These are phyloP conservation scores for Falco concolor DNA, from an alignment of 2,797 vertebrate genomes.

Conservation along the genomic window DNA sequence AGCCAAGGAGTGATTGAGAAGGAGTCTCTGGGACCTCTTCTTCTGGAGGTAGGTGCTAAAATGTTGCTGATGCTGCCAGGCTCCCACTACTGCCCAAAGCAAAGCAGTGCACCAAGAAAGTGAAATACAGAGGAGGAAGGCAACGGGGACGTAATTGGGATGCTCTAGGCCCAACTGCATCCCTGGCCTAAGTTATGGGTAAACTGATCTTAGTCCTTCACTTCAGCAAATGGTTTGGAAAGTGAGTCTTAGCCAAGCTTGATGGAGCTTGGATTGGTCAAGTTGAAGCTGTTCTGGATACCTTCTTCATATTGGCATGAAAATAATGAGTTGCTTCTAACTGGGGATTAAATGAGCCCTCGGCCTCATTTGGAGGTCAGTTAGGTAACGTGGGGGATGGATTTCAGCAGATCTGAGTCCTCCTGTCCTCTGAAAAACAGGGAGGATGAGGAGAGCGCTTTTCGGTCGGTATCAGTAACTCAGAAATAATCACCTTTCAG, in stretches of 20 bases:
- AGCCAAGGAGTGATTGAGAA: conserved; percentile 92
- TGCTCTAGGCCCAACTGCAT: background rate
- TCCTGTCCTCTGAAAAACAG: background rate
- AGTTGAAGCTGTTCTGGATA: background rate
- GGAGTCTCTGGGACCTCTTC: conserved; percentile 88
- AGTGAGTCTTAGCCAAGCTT: background rate
- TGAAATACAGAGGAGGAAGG: background rate
- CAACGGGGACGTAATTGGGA: accelerated
- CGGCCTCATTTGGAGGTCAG: background rate
- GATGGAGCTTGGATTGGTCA: background rate
- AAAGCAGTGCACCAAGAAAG: background rate
- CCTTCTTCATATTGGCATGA: background rate
- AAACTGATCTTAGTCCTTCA: background rate
- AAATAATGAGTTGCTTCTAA: background rate
- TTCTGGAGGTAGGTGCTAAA: conserved; percentile 82
- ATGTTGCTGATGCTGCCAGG: background rate
- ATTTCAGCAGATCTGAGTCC: background rate
- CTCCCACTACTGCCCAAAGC: background rate
- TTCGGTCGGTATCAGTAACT: no score
- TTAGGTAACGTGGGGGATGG: background rate
- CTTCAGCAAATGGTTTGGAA: background rate
- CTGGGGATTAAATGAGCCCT: background rate
- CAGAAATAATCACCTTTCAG: background rate
- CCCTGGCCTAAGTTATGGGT: background rate
- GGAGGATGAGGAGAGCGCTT: background rate